Evolutionary conservation across 2,888 invertebrate genomes (phyloP), one percentile per base, ranked within the genome.

Genomic region (Cantharis nigra): DNA sequence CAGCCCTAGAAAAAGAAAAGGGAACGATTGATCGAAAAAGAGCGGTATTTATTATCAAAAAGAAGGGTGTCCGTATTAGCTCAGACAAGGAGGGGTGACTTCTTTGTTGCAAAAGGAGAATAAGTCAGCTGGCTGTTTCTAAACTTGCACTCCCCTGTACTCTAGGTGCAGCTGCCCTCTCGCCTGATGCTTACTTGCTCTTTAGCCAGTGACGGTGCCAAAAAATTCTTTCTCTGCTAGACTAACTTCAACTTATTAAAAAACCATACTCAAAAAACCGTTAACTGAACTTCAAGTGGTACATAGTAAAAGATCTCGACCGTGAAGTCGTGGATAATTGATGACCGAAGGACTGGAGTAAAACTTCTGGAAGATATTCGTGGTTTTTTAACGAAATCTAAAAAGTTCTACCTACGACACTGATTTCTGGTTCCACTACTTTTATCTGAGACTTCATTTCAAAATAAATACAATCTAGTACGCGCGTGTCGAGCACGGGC

Each of bases 401-500:
- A n/a, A 49, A 74, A 73, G 71, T 33, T 71, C 20, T 71, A n/a
- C 64, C 74, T n/a, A 81, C 84, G 87, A 83, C 87, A 80, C 84
- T 87, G 87, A 49, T 70, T 79, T 82, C 81, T 82, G 84, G 85
- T 86, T 85, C 84, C 84, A 69, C 23, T 67, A 82, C 83, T 86
- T 85, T 85, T 85, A 86, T 86, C 85, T 83, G 79, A 80, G 83
- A 33, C 82, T 82, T 84, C 85, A 83, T 83, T 83, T 81, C 83
- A 83, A 82, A 85, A 84, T 83, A 86, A 87, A 86, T 85, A 85
- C 86, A 87, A 86, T 86, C 86, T 85, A 86, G 84, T 83, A 83
- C 85, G 82, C 88, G 88, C 87, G 88, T 88, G 88, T 85, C 87
- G 83, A 84, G 84, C 88, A 87, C 88, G 87, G 86, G 88, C 84